Evolutionary conservation across 2,113 vertebrate genomes (phyloP).

Genomic region (Caloenas nicobarica): DNA sequence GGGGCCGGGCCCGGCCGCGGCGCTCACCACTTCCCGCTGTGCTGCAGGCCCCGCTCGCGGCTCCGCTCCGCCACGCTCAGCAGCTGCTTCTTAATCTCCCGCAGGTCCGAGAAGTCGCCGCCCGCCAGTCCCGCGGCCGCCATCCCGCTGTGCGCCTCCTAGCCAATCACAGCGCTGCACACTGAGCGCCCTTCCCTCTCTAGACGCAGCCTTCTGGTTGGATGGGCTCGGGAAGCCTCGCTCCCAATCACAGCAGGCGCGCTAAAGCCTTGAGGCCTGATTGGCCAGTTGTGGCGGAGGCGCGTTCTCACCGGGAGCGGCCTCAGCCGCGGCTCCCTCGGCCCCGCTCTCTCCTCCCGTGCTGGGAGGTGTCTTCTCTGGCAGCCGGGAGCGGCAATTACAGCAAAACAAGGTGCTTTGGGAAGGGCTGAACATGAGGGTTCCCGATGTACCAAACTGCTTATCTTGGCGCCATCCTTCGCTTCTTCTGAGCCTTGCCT

Average conservation of each 20-base stretch:
- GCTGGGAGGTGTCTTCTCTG: background rate
- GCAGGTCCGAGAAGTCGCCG: slow-evolving; percentile 85
- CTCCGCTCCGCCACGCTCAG: slow-evolving; percentile 88
- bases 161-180: background rate
- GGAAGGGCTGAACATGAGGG: accelerated
- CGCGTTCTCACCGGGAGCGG: background rate
- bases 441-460: background rate
- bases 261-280: accelerated
- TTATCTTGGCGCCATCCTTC: accelerated
- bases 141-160: slow-evolving; percentile 29
- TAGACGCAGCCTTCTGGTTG: background rate
- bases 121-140: slow-evolving; percentile 71
- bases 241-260: background rate
- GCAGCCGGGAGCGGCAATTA: background rate
- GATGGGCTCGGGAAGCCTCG: accelerated
- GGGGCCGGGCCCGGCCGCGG: background rate
- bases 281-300: background rate
- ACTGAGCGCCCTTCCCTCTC: background rate
- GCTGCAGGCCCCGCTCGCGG: slow-evolving; percentile 90
- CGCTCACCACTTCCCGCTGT: slow-evolving; percentile 96
- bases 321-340: background rate
- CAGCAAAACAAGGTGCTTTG: too few species aligned
- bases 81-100: slow-evolving; percentile 92
- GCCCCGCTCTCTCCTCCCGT: too few species aligned
- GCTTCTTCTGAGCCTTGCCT: background rate